Conservation (phyloP, 1,140 invertebrate genomes). For the Centruroides sculpturatus region DNA sequence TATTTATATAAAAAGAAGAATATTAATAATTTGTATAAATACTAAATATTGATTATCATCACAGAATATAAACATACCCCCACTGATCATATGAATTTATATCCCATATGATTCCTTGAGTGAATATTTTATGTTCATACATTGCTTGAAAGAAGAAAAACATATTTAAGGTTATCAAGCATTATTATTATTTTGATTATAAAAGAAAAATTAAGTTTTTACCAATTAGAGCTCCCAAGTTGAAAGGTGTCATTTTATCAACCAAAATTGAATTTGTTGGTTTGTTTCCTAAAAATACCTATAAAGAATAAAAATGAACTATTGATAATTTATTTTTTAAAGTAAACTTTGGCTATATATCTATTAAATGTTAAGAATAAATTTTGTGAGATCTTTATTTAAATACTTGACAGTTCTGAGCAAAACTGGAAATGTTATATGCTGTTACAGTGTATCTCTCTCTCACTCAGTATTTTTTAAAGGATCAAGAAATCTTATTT, state of each 20-base stretch:
- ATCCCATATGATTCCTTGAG: conserved; percentile 96
- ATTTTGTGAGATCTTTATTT: no score
- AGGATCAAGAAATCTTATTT: no score
- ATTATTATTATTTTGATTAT: not conserved
- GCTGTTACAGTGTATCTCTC: no score
- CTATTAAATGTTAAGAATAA: no score
- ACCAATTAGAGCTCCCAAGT: conserved; percentile 89
- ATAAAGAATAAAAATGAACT: not conserved
- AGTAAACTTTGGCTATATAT: no score
- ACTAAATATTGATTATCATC: not conserved
- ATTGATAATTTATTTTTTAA: no score
- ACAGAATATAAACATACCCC: conserved; percentile 51
- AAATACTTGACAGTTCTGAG: no score
- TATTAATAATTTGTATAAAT: no score
- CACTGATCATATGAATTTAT: conserved; percentile 99
- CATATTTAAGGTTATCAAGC: not conserved
- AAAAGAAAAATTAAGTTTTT: conserved; percentile 22
- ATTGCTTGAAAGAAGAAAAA: conserved; percentile 49
- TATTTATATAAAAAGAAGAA: no score
- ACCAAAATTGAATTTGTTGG: conserved; percentile 97
- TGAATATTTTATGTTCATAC: conserved; percentile 99
- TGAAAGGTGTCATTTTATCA: conserved; percentile 84
- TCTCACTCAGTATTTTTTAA: no score
- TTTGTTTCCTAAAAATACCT: conserved; percentile 87
- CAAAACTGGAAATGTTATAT: no score